phyloP scores from a whole-genome alignment of 2,113 vertebrate genomes.

The Macrotis lagotis region DNA sequence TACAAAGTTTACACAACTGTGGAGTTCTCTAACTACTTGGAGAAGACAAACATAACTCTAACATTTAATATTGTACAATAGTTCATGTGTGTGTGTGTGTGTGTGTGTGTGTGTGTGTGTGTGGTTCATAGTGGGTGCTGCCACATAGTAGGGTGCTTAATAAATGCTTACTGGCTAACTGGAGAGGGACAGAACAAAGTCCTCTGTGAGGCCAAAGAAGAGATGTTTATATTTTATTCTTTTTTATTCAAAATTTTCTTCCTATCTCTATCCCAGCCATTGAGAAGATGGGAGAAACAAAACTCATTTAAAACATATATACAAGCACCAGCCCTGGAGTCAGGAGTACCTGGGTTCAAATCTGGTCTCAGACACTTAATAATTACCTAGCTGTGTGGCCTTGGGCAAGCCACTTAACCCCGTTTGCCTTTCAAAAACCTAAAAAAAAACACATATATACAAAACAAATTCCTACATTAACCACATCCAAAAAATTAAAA shows the following conservation, averaged over 20 bases:
- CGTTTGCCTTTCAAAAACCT: too few species aligned
- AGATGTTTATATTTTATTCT: background rate
- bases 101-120: too few species aligned
- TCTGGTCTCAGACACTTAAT: too few species aligned
- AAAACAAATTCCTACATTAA: background rate
- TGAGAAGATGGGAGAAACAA: background rate
- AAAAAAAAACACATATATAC: too few species aligned
- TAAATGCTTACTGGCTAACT: background rate
- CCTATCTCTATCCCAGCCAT: background rate
- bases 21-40: background rate
- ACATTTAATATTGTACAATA: background rate
- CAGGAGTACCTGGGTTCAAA: too few species aligned
- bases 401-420: too few species aligned
- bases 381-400: too few species aligned
- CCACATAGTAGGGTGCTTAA: background rate
- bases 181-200: background rate
- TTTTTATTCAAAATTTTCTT: background rate
- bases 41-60: background rate
- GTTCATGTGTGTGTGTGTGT: too few species aligned
- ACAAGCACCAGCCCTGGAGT: too few species aligned
- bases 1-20: background rate
- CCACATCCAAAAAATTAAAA: background rate
- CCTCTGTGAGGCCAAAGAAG: background rate
- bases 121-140: background rate
- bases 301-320: background rate